A percentile compares a stretch with the other conserved stretches of the same genome.
phyloP scores from a whole-genome alignment of 2,888 invertebrate genomes.

The Allygus modestus region DNA sequence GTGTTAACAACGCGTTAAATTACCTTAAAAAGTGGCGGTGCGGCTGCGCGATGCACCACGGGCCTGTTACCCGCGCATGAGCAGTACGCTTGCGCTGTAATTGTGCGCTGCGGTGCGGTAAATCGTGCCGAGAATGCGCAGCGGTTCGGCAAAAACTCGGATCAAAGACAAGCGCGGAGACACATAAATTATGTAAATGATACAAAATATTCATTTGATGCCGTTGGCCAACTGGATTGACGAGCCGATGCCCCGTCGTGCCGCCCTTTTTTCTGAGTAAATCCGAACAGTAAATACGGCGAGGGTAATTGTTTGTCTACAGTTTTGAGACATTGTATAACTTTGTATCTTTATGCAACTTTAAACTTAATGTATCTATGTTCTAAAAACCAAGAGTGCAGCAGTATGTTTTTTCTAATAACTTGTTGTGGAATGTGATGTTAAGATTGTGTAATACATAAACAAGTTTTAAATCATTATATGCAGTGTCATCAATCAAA shows the following conservation, averaged over 20 bases:
- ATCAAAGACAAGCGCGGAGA: slow-evolving; percentile 57
- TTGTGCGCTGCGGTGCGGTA: slow-evolving; percentile 51
- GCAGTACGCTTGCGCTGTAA: not conserved
- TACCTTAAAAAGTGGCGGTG: not conserved
- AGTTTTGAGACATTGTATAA: not conserved
- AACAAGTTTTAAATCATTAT: too few species aligned
- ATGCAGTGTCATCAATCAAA: too few species aligned
- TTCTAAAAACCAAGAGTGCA: too few species aligned
- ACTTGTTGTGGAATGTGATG: too few species aligned
- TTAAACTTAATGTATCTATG: too few species aligned
- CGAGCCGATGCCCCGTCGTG: not conserved
- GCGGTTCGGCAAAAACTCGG: slow-evolving; percentile 21
- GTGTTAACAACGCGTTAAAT: not conserved
- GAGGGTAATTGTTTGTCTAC: not conserved
- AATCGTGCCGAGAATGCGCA: slow-evolving; percentile 56
- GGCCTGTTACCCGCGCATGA: not conserved
- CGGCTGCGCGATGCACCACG: not conserved
- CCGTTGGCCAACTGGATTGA: slow-evolving; percentile 51
- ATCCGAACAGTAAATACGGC: slow-evolving; percentile 10
- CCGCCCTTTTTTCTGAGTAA: slow-evolving; percentile 34
- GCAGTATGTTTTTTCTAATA: too few species aligned
- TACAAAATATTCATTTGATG: slow-evolving; percentile 59
- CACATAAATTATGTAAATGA: slow-evolving; percentile 60
- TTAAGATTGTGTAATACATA: too few species aligned
- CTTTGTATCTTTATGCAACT: too few species aligned